A percentile compares a stretch with the other conserved stretches of the same genome.
These are phyloP conservation scores for Stenolophus ochropezus DNA, from an alignment of 2,888 invertebrate genomes.

Conservation along the genomic window DNA sequence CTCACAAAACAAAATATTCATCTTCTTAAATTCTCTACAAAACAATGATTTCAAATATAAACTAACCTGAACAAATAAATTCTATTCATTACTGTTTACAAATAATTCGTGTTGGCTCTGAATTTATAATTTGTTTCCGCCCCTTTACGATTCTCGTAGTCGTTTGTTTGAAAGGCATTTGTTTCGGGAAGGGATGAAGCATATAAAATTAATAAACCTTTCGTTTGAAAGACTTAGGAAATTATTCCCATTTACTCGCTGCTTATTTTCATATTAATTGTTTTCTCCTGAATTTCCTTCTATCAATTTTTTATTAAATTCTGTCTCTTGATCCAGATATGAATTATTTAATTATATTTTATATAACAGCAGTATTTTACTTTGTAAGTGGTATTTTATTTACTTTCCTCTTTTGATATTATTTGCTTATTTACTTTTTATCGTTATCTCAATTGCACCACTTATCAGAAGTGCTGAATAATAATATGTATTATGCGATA, in stretches of 20 bases:
- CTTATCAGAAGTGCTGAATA: conserved; percentile 13
- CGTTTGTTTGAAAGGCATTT: conserved; percentile 11
- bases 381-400: background rate
- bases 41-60: conserved; percentile 13
- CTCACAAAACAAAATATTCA: conserved; percentile 16
- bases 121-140: conserved; percentile 27
- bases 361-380: background rate
- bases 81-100: conserved; percentile 29
- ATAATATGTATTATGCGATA: background rate
- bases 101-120: conserved; percentile 14
- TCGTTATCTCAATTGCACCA: conserved; percentile 21
- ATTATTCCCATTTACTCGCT: conserved; percentile 1
- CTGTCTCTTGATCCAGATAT: background rate
- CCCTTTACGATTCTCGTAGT: background rate
- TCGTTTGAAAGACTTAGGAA: background rate
- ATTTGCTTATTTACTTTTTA: conserved; percentile 15
- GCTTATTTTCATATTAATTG: background rate
- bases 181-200: background rate
- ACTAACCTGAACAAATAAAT: conserved; percentile 7
- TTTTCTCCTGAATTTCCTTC: background rate
- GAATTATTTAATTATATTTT: background rate
- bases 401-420: background rate
- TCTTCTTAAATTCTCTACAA: conserved; percentile 6
- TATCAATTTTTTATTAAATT: background rate
- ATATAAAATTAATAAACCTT: conserved; percentile 16